Conservation (phyloP, 1,140 invertebrate genomes). For the Trichonephila inaurata region DNA sequence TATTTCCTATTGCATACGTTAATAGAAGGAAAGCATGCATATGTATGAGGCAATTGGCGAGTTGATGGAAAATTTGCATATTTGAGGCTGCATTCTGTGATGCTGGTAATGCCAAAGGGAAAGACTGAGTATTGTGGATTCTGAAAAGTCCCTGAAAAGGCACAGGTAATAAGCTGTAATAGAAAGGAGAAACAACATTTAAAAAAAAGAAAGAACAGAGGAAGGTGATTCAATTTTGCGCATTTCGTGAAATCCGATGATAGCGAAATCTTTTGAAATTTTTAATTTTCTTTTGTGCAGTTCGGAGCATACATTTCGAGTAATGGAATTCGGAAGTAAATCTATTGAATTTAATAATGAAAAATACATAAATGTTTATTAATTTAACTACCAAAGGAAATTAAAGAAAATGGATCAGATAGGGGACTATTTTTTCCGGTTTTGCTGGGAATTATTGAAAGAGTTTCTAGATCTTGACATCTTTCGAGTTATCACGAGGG, state of each 20-base stretch:
- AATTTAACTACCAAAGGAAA: not conserved
- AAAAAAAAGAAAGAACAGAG: not conserved
- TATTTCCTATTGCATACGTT: conserved; percentile 54
- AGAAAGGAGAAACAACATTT: not conserved
- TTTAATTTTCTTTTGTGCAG: not conserved
- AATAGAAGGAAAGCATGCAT: conserved; percentile 51
- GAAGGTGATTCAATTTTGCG: not conserved
- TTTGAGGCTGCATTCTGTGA: conserved; percentile 54
- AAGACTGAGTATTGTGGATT: not conserved
- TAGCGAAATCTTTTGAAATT: not conserved
- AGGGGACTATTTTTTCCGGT: too few relatives aligned
- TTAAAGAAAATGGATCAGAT: not conserved
- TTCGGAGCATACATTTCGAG: too few relatives aligned
- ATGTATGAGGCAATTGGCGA: conserved; percentile 56
- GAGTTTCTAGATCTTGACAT: too few relatives aligned
- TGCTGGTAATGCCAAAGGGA: not conserved
- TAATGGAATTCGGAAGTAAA: not conserved
- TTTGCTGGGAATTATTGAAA: too few relatives aligned
- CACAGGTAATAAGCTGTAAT: conserved; percentile 16
- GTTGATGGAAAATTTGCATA: conserved; percentile 59
- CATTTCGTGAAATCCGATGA: not conserved
- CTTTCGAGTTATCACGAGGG: too few relatives aligned
- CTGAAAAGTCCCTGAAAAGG: not conserved
- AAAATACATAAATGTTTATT: not conserved
- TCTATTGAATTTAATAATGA: not conserved